Conservation (phyloP, 2,113 vertebrate species). For the Sciurus niger region DNA sequence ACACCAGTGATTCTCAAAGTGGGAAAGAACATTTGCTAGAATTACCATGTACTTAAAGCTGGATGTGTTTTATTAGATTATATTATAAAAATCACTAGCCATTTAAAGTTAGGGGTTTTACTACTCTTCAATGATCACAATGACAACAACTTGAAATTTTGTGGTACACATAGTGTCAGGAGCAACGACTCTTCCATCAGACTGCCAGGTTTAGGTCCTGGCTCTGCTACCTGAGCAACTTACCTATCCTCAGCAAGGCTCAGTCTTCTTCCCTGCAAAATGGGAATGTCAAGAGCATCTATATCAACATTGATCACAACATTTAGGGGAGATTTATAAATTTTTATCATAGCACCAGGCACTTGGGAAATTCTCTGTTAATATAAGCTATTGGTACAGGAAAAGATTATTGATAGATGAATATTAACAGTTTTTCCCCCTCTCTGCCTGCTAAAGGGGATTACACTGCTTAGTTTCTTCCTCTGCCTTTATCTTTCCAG, state of each 20-base stretch:
- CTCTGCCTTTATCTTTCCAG: background rate
- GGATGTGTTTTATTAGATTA: background rate
- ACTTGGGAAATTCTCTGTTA: constrained; percentile 35
- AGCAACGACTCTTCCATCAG: background rate
- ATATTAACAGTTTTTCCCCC: background rate
- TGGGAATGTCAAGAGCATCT: background rate
- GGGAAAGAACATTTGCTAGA: constrained; percentile 42
- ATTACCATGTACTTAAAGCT: background rate
- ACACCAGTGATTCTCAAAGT: constrained; percentile 60
- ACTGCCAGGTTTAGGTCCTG: background rate
- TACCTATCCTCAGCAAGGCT: background rate
- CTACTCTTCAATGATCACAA: background rate
- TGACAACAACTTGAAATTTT: background rate
- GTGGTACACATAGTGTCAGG: background rate
- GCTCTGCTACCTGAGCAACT: background rate
- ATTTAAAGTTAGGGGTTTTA: constrained; percentile 17
- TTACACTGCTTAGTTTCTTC: background rate
- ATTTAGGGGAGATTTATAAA: constrained; percentile 1
- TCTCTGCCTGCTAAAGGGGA: background rate
- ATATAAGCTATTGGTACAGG: background rate
- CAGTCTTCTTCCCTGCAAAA: background rate
- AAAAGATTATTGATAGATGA: background rate
- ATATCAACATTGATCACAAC: background rate
- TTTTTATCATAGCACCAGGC: background rate
- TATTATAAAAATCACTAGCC: background rate